Conservation (phyloP, 2,888 invertebrate species). For the Sclerodermus sp. region DNA sequence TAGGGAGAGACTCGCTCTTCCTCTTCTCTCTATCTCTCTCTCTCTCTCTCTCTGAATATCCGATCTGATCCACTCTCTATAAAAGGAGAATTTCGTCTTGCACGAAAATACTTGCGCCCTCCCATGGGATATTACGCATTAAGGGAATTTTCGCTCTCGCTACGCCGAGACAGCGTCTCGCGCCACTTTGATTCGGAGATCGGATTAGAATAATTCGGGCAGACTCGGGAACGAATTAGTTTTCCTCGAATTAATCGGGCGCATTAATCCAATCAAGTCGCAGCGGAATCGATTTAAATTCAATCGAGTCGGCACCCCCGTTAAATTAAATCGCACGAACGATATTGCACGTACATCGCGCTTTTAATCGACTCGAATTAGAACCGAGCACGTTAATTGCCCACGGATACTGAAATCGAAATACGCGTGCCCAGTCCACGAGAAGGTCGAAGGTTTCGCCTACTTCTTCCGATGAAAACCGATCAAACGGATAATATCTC, state of each 20-base stretch:
- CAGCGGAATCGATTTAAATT: slow-evolving; percentile 48
- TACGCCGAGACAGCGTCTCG: too few species aligned
- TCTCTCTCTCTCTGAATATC: too few species aligned
- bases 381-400: slow-evolving; percentile 30
- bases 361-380: slow-evolving; percentile 39
- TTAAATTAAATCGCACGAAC: slow-evolving; percentile 49
- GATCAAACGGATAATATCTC: too few species aligned
- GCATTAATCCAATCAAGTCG: slow-evolving; percentile 52
- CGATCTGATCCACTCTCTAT: too few species aligned
- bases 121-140: too few species aligned
- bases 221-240: slow-evolving; percentile 47
- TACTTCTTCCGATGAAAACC: too few species aligned
- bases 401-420: slow-evolving; percentile 16
- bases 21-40: too few species aligned
- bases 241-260: slow-evolving; percentile 53
- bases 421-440: neutral
- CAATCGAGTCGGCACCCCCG: slow-evolving; percentile 42
- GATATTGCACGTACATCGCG: slow-evolving; percentile 30
- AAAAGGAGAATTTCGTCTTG: too few species aligned
- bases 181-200: slow-evolving; percentile 21
- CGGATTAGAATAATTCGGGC: slow-evolving; percentile 42
- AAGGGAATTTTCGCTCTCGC: too few species aligned
- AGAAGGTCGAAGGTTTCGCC: too few species aligned
- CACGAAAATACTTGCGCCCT: too few species aligned
- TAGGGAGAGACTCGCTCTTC: too few species aligned